These are phyloP conservation scores for Ceramica pisi DNA, from an alignment of 2,888 invertebrate genomes.

Conservation along the genomic window DNA sequence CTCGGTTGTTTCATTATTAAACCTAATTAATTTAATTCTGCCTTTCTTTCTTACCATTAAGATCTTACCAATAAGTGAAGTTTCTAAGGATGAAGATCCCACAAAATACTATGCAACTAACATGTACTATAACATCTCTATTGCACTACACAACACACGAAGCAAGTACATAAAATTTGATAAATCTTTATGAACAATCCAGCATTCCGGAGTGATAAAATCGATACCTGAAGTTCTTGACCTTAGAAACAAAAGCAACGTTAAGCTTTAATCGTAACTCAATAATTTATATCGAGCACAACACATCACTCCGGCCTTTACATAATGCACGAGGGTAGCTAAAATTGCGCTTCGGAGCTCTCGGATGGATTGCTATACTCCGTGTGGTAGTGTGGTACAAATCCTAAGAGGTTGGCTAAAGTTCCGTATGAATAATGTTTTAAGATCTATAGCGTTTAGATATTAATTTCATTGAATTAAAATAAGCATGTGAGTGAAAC, in stretches of 20 bases:
- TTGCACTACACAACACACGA: background rate
- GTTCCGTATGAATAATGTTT: constrained; percentile 4
- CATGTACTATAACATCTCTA: constrained; percentile 2
- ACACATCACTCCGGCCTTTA: constrained; percentile 64
- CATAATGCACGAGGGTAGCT: constrained; percentile 65
- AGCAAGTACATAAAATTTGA: constrained; percentile 32
- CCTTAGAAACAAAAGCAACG: constrained; percentile 58
- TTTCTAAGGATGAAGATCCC: no score
- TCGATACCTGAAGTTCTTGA: constrained; percentile 64
- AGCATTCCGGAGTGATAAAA: constrained; percentile 52
- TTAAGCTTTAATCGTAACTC: constrained; percentile 64
- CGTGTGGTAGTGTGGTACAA: constrained; percentile 6
- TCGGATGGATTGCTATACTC: constrained; percentile 14
- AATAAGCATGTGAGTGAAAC: no score
- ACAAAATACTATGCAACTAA: no score
- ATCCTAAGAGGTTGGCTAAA: constrained; percentile 30
- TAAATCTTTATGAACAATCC: constrained; percentile 47
- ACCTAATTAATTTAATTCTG: no score
- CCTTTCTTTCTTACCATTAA: no score
- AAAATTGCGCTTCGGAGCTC: constrained; percentile 53
- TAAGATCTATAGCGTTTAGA: background rate
- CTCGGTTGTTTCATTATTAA: no score
- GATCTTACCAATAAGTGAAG: no score
- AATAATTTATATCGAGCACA: constrained; percentile 67
- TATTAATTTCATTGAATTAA: background rate